A percentile compares a stretch with the other conserved stretches of the same genome.
These are phyloP conservation scores for Parelbella ahira DNA, from an alignment of 2,888 invertebrate species.

Conservation along the genomic window DNA sequence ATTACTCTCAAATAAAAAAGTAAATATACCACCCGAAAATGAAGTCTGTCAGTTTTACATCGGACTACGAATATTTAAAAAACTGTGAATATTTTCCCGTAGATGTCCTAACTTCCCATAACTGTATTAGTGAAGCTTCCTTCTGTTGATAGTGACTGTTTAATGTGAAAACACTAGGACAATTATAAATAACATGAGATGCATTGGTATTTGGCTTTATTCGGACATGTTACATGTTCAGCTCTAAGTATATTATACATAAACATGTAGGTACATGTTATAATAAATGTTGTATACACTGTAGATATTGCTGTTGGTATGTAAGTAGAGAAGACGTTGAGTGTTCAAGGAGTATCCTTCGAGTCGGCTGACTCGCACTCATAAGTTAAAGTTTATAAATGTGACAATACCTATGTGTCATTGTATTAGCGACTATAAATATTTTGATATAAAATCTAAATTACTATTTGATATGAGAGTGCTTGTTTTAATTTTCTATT, in stretches of 20 bases:
- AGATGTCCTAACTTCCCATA: constrained; percentile 26
- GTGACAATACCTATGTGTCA: constrained; percentile 17
- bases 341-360: constrained; percentile 67
- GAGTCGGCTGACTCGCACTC: constrained; percentile 48
- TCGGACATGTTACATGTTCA: constrained; percentile 74
- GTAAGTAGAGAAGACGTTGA: constrained; percentile 46
- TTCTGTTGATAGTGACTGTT: constrained; percentile 39
- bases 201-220: constrained; percentile 82
- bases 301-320: constrained; percentile 53
- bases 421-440: constrained; percentile 48
- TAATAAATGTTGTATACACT: constrained; percentile 46
- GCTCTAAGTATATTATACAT: constrained; percentile 70
- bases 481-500: background rate
- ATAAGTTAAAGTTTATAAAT: constrained; percentile 28
- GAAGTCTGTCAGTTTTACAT: background rate
- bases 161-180: constrained; percentile 37
- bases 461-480: constrained; percentile 2
- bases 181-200: constrained; percentile 74
- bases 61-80: no score
- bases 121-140: constrained; percentile 35
- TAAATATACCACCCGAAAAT: no score
- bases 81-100: background rate
- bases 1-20: no score
- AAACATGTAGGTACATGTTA: constrained; percentile 31
- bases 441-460: constrained; percentile 46